Conservation (phyloP, 2,113 vertebrate species). For the Pachyramphus minor region DNA sequence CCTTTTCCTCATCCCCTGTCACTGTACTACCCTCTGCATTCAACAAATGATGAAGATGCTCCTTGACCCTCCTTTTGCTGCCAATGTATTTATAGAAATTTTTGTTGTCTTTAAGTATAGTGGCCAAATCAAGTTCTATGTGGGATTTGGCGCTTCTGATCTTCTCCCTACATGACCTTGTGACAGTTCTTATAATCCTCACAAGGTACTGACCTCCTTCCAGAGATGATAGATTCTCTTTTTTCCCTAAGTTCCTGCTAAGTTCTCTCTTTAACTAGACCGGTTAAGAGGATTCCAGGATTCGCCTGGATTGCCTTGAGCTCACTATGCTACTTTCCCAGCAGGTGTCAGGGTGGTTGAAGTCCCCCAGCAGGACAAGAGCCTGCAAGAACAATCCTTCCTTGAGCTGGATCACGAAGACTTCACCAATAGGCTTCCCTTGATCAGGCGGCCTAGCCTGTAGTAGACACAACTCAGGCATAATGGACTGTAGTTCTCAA, state of each 20-base stretch:
- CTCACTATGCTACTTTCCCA: background rate
- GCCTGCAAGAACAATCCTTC: background rate
- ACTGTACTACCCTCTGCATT: background rate
- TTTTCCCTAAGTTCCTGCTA: background rate
- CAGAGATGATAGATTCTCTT: background rate
- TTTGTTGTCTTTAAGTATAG: background rate
- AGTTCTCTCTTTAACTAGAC: background rate
- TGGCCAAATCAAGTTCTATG: background rate
- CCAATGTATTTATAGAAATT: background rate
- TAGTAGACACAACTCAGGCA: background rate
- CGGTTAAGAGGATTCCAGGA: background rate
- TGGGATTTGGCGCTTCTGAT: background rate
- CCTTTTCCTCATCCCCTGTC: background rate
- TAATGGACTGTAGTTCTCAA: background rate
- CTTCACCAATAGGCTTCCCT: background rate
- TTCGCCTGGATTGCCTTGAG: background rate
- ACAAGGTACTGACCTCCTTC: background rate
- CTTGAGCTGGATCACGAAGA: background rate
- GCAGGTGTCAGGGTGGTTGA: background rate
- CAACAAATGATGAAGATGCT: background rate
- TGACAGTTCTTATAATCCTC: fast-evolving
- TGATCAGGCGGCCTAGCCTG: background rate
- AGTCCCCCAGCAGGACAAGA: background rate
- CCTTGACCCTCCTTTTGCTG: background rate
- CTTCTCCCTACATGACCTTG: background rate